Percentiles rank a stretch among this genome's conserved stretches.
phyloP scores from a whole-genome alignment of 2,797 vertebrate species.

The Sternotherus odoratus region DNA sequence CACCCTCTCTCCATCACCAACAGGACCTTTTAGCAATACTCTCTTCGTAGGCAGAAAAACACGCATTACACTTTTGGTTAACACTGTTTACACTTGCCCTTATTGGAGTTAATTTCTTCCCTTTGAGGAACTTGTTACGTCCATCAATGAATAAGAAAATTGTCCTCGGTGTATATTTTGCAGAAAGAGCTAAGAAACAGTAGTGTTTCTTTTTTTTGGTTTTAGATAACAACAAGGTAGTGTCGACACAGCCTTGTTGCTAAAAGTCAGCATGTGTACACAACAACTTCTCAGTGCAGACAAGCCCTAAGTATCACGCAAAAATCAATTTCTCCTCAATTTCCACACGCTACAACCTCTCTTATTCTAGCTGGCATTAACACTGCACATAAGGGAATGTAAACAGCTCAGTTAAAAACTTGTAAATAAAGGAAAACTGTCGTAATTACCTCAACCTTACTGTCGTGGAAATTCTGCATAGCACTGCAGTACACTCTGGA shows the following conservation, averaged over 20 bases:
- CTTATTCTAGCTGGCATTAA: neutral
- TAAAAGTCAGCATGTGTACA: too few relatives aligned
- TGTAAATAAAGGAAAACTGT: neutral
- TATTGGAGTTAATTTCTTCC: neutral
- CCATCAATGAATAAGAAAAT: too few relatives aligned
- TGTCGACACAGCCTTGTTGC: too few relatives aligned
- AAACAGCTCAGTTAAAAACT: neutral
- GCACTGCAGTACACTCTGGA: neutral
- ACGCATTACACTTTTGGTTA: neutral
- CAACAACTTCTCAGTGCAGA: too few relatives aligned
- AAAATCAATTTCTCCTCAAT: neutral
- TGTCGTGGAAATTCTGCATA: neutral
- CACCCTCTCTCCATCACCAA: neutral
- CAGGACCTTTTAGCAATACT: neutral
- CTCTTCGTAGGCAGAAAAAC: neutral
- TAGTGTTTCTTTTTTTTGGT: neutral
- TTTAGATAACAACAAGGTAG: neutral
- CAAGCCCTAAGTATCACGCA: too few relatives aligned
- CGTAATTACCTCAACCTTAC: neutral
- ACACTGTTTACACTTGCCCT: neutral
- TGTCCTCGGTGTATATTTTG: neutral
- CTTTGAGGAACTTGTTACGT: too few relatives aligned
- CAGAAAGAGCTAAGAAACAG: neutral
- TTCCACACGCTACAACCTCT: neutral
- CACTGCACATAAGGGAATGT: neutral